Conservation (phyloP, 1,140 invertebrate genomes). For the Aphaenogaster rudis region DNA sequence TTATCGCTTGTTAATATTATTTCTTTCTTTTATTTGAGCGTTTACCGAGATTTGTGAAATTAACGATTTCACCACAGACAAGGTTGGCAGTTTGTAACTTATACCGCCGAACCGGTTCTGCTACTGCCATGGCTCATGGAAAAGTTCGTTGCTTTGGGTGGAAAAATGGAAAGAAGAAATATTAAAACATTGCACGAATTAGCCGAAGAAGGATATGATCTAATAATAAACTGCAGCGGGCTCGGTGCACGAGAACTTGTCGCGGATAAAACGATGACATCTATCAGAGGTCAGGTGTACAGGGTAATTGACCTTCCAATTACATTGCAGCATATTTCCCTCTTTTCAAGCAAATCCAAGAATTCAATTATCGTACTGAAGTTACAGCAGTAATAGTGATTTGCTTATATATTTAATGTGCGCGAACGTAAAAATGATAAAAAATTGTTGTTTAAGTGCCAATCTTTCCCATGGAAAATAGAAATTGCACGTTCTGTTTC, state of each 20-base stretch:
- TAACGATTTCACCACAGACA: conserved; percentile 83
- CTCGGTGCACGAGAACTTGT: conserved; percentile 88
- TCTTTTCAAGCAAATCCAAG: background rate
- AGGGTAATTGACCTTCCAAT: conserved; percentile 85
- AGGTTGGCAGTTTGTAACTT: conserved; percentile 89
- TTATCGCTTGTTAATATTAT: background rate
- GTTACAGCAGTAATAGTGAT: background rate
- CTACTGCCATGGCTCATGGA: conserved; percentile 89
- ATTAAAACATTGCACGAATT: conserved; percentile 88
- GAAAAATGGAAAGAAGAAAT: conserved; percentile 86
- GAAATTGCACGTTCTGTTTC: background rate
- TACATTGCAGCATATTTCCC: background rate
- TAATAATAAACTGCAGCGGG: conserved; percentile 92
- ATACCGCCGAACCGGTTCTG: conserved; percentile 88
- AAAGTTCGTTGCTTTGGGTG: conserved; percentile 88
- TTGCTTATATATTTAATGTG: background rate
- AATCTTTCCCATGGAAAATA: background rate
- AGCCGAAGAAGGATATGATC: conserved; percentile 87
- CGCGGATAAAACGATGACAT: conserved; percentile 87
- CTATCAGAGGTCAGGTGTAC: conserved; percentile 91
- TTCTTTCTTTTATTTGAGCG: background rate
- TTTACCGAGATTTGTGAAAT: background rate
- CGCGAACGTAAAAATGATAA: background rate
- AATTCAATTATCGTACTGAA: background rate
- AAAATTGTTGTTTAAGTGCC: background rate